These are phyloP conservation scores for Squalus acanthias DNA, from an alignment of 2,797 vertebrate species.

Conservation along the genomic window DNA sequence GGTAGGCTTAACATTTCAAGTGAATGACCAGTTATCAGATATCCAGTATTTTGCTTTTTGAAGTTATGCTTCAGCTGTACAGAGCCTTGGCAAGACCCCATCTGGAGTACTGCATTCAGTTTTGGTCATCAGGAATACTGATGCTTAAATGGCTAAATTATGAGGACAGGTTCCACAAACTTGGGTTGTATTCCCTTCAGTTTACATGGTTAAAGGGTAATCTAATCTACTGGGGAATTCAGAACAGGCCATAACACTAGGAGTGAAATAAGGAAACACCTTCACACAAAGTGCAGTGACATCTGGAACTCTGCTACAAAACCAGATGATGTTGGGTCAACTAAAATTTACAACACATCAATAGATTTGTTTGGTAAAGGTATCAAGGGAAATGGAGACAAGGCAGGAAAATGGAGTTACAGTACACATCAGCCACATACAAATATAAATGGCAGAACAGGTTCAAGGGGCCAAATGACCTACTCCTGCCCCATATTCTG, in stretches of 20 bases:
- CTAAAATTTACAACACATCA: neutral
- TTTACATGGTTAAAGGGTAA: no score
- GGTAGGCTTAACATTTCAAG: neutral
- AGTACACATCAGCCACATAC: no score
- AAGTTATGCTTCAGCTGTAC: no score
- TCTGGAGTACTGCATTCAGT: neutral
- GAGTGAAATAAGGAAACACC: neutral
- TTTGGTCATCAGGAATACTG: neutral
- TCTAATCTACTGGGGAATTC: neutral
- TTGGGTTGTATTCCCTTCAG: neutral
- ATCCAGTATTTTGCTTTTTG: no score
- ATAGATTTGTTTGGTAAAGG: neutral
- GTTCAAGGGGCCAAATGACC: no score
- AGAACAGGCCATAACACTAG: neutral
- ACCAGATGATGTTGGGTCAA: neutral
- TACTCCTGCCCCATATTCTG: no score
- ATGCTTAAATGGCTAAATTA: neutral
- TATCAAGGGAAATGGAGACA: no score
- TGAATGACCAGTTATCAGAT: neutral
- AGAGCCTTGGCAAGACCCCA: neutral
- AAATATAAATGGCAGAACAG: no score
- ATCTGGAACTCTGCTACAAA: neutral
- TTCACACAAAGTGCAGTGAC: neutral
- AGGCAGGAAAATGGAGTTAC: no score
- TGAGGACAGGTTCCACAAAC: neutral